Evolutionary conservation across 2,888 invertebrate genomes (phyloP).

Genomic region (Unio delphinus): DNA sequence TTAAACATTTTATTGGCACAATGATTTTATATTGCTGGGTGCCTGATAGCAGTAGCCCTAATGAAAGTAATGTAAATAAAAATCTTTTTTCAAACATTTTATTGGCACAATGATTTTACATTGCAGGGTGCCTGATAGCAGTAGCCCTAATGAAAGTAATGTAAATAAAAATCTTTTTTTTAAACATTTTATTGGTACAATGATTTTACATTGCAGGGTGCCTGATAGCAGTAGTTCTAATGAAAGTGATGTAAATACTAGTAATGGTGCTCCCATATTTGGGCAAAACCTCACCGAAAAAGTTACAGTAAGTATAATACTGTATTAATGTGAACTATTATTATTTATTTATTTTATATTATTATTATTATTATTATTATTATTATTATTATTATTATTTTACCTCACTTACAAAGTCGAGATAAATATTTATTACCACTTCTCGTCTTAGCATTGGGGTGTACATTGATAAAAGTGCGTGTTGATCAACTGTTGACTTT

Average conservation of each 20-base stretch:
- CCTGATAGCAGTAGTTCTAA: constrained; percentile 36
- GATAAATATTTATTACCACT: no score
- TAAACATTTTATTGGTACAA: background rate
- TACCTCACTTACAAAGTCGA: no score
- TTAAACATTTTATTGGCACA: background rate
- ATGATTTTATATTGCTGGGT: constrained; percentile 25
- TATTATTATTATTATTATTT: no score
- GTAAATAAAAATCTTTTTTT: constrained; percentile 9
- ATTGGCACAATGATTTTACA: background rate
- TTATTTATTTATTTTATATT: no score
- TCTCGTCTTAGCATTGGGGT: no score
- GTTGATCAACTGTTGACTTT: no score
- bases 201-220: constrained; percentile 28
- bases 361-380: no score
- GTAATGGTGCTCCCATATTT: constrained; percentile 70
- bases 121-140: constrained; percentile 44
- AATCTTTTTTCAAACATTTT: background rate
- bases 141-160: constrained; percentile 26
- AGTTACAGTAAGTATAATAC: constrained; percentile 53
- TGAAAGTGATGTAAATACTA: constrained; percentile 32
- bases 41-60: constrained; percentile 35
- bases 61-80: constrained; percentile 26
- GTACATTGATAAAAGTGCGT: no score
- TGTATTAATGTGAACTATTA: no score
- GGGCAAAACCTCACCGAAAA: constrained; percentile 60